phyloP scores from a whole-genome alignment of 2,888 invertebrate genomes.

The Synergus umbraculus region DNA sequence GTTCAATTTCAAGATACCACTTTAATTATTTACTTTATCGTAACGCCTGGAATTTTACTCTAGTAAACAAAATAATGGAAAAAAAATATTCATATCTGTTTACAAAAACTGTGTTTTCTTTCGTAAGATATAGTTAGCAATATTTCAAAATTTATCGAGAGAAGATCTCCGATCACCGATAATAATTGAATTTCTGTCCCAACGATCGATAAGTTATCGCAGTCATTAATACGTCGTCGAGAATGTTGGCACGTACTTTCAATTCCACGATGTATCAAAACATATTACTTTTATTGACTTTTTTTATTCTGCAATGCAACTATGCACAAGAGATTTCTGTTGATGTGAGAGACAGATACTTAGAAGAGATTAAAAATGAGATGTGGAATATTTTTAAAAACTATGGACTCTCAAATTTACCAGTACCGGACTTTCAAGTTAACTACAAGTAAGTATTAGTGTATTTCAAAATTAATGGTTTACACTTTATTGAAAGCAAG shows the following conservation, averaged over 20 bases:
- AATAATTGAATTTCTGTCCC: neutral
- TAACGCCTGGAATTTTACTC: neutral
- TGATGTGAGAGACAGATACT: neutral
- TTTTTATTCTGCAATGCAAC: neutral
- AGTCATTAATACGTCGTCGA: neutral
- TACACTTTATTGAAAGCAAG: neutral
- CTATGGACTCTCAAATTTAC: constrained; percentile 33
- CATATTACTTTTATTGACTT: neutral
- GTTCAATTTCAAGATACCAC: neutral
- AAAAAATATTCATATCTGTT: neutral
- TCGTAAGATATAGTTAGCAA: neutral
- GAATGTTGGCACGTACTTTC: neutral
- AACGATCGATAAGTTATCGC: neutral
- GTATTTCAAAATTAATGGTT: neutral
- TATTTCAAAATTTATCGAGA: neutral
- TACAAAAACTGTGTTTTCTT: neutral
- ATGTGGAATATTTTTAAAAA: constrained; percentile 24
- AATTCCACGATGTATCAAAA: neutral
- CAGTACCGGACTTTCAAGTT: constrained; percentile 3
- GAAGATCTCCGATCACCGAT: neutral
- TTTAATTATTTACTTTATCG: neutral
- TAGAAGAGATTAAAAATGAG: constrained; percentile 4
- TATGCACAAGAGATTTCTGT: neutral
- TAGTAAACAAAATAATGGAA: neutral
- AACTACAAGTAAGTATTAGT: neutral